Base-by-base conservation (phyloP, 1,140 invertebrate species). In the Drosophila chauvacae region DNA sequence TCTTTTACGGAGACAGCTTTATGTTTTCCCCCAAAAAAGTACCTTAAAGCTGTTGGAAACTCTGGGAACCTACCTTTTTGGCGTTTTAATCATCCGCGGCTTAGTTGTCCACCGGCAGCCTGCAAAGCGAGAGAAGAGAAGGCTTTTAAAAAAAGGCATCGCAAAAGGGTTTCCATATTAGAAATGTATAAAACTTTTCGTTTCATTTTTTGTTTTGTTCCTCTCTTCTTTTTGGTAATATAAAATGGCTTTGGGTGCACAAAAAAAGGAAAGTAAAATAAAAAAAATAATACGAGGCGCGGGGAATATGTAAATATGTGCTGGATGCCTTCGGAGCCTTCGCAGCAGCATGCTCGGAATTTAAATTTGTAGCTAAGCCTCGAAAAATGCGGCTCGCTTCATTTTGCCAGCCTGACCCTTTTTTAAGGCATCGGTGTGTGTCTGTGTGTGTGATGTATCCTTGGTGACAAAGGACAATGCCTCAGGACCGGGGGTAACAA, bases 91-190 rank as follows among this genome's bases (percentile, higher is more conserved):
- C 81, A 85, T 82, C 56, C 66, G 45, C 56, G 64, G 71, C 65
- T 73, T 58, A 64, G 53, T 53, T 37, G 37, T 62, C 66, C 69
- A 28, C 41, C n/a, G 48, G 76, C 33, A 64, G 64, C 53, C 62
- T 80, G 63, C 23, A 66, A 68, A 48, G 41, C 45, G 62, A 65
- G 51, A 58, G 56, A 57, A 60, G 47, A 66, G 44, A 53, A 42
- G 55, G 62, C 59, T 55, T 72, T 72, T 45, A 60, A 72, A 64
- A 64, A 60, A 64, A 60, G 56, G 13, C 47, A 48, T 81, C 71
- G 45, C 51, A 73, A 87, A 85, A 84, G 77, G 80, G 85, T 90
- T 90, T 90, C 51, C 62, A 78, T 81, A 80, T 88, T 88, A 87
- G 77, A 88, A 83, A 80, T 80, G 80, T 68, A 77, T 77, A 78